Conservation (phyloP, 2,888 invertebrate species). For the Lycaena phlaeas region DNA sequence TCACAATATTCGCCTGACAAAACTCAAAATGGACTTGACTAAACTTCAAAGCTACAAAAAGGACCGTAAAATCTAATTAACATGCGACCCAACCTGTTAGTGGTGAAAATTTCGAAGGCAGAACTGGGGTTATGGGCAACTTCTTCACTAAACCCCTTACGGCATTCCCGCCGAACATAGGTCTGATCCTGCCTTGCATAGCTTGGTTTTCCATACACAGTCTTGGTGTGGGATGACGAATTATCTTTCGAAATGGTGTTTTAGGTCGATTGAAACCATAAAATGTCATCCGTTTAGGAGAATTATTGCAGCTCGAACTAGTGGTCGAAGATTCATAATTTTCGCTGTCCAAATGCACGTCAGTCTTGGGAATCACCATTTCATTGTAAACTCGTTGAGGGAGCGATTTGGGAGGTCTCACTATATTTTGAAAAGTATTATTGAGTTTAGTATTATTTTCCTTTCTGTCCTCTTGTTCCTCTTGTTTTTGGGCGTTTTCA, state of each 20-base stretch:
- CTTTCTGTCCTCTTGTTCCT: no score
- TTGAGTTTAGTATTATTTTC: constrained; percentile 38
- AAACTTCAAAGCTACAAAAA: constrained; percentile 21
- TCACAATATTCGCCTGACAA: constrained; percentile 14
- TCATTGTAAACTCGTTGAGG: constrained; percentile 66
- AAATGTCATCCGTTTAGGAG: constrained; percentile 71
- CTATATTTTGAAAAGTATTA: constrained; percentile 42
- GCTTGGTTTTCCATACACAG: constrained; percentile 46
- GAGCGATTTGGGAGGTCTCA: constrained; percentile 36
- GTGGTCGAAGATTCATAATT: constrained; percentile 77
- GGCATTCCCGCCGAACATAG: constrained; percentile 34
- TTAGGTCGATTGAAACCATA: constrained; percentile 54
- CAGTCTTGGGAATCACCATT: constrained; percentile 69
- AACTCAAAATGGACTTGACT: constrained; percentile 21
- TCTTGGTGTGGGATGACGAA: constrained; percentile 48
- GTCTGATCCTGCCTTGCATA: constrained; percentile 36
- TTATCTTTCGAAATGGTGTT: constrained; percentile 49
- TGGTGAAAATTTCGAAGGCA: constrained; percentile 69
- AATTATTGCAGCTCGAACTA: constrained; percentile 76
- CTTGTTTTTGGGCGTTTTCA: constrained; percentile 20
- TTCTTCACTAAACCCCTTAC: constrained; percentile 64
- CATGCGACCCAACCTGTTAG: constrained; percentile 62
- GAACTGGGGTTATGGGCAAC: constrained; percentile 57
- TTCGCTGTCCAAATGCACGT: constrained; percentile 72
- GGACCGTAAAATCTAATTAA: constrained; percentile 24